Evolutionary conservation across 2,797 vertebrate genomes (phyloP), one percentile per base, ranked within the genome.

Genomic region (Phoxinus dragarum): DNA sequence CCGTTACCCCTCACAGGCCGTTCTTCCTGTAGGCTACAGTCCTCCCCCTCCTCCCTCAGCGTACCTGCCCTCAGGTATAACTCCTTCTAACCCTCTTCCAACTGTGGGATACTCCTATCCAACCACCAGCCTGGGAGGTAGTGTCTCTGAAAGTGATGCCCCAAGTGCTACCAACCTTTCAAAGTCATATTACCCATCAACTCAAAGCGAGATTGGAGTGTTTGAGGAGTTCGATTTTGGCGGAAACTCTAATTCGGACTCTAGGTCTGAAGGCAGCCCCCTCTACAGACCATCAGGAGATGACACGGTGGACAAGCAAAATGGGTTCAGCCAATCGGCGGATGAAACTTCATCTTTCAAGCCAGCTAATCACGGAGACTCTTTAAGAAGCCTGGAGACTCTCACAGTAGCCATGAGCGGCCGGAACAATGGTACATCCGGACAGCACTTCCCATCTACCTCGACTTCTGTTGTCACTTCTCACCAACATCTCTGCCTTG

Each of bases 171-270:
- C 96, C 92, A 97, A 97, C 47, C 96, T 98, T 87, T 95, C 97
- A 90, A 99, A 98, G 94, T 97, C 98, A 92, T 99, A 99, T 94
- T 99, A 99, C 89, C 97, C 98, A 97, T 94, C 97, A 87, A 96
- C 96, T 91, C 98, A 98, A 92, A 97, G 96, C 89, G 97, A 99
- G 86, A 96, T 98, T 91, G 97, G 98, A 93, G 95, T 95, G 91
- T 99, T 99, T 86, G 97, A 95, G 91, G 98, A 97, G 94, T 99
- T 98, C 92, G 96, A 96, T 93, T 99, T 98, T 72, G 94, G 97
- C 91, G 56, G 75, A 6, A 77, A 83, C 76, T 84, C 87, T 12
- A 88, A 86, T 82, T 84, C 89, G 21, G 87, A 87, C 61, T 80
- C 84, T 42, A 86, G 78, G 64, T 85, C 89, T 42, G 81, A 86